Base-by-base conservation (phyloP, 1,140 invertebrate genomes). In the Coptotermes formosanus region DNA sequence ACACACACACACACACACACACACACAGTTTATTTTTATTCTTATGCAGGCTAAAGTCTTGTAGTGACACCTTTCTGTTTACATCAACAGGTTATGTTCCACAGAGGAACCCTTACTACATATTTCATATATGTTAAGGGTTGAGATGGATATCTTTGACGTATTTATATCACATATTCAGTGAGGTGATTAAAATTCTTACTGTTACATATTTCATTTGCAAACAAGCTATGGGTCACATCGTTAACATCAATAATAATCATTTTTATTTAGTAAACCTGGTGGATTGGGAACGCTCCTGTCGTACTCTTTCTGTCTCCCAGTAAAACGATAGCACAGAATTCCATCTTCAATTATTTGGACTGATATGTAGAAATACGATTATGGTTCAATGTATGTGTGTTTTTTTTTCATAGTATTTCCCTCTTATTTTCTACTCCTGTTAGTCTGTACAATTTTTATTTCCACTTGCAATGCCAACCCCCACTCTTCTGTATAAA, bases 301-400 rank as follows among this genome's bases (percentile, higher is more conserved):
- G 2, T 38, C 38, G 2, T 4, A 2, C 38, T 38, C 38, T 38
- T 38, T 38, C n/a, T 16, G 25, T 30, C 64, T 75, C n/a, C 9
- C 64, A 30, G 64, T 30, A 75, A 75, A 75, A 75, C n/a, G 64
- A 75, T 75, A 75, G n/a, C 64, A 14, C 64, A 30, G 64, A 75
- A 75, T 75, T 75, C n/a, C 64, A 75, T 75, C 64, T 75, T 75
- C 64, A 75, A 75, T 75, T 75, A 75, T 75, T 75, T 25, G 64
- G 8, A 75, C 64, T 75, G 25, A 75, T 75, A 75, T 75, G 64
- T 25, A 75, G 64, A 75, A 75, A 75, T 75, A 75, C 25, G 64
- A 75, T 75, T 75, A 75, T 75, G 25, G 64, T 30, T 12, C 25
- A 30, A 75, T 75, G n/a, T 75, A 16, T 75, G 64, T 75, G 59